Conservation (phyloP, 2,797 vertebrate genomes). For the Acestrorhynchus altus region DNA sequence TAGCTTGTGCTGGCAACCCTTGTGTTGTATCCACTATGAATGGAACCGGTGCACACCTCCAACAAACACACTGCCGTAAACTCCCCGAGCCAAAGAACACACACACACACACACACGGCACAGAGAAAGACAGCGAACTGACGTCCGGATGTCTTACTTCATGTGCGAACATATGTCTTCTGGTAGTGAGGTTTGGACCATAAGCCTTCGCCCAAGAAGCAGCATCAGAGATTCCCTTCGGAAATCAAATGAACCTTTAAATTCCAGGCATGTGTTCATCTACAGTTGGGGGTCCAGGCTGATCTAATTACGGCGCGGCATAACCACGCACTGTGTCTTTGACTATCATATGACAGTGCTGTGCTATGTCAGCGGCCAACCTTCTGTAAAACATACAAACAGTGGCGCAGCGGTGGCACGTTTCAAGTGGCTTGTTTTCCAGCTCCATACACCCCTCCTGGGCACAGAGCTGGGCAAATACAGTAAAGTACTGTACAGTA, state of each 20-base stretch:
- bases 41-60: slow-evolving; percentile 34
- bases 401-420: slow-evolving; percentile 17
- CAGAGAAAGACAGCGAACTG: neutral
- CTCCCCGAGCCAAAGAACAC: slow-evolving; percentile 37
- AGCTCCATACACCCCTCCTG: neutral
- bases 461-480: slow-evolving; percentile 9
- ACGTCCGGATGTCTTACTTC: slow-evolving; percentile 15
- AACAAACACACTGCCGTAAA: slow-evolving; percentile 41
- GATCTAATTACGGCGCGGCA: slow-evolving; percentile 68
- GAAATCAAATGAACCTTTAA: slow-evolving; percentile 70
- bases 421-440: slow-evolving; percentile 40
- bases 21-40: slow-evolving; percentile 46
- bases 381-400: slow-evolving; percentile 53
- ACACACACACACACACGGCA: slow-evolving; percentile 34
- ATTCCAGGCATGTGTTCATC: slow-evolving; percentile 67
- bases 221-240: slow-evolving; percentile 59
- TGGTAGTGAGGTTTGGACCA: slow-evolving; percentile 39
- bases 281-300: slow-evolving; percentile 56
- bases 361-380: slow-evolving; percentile 60
- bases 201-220: slow-evolving; percentile 47
- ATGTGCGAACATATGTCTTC: slow-evolving; percentile 36
- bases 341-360: slow-evolving; percentile 62
- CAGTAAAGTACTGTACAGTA: slow-evolving; percentile 44
- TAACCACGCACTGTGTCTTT: slow-evolving; percentile 67
- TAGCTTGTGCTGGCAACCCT: slow-evolving; percentile 68